Evolutionary conservation across 1,140 invertebrate species (phyloP).

Genomic region (Apis cerana): DNA sequence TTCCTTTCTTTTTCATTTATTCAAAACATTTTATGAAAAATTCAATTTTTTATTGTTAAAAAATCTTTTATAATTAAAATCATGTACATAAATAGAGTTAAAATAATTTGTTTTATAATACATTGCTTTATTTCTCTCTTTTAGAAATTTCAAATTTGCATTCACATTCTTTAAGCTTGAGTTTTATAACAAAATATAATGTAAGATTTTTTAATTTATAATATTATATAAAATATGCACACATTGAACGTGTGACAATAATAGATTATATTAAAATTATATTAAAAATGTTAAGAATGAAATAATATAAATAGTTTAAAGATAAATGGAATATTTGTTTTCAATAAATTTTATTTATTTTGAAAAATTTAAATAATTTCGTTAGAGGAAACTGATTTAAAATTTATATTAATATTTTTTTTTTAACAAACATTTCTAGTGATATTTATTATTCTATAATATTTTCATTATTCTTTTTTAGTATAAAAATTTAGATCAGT

Average conservation of each 20-base stretch:
- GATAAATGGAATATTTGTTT: neutral
- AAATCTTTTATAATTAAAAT: neutral
- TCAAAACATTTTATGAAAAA: neutral
- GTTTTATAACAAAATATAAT: neutral
- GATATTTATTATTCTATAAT: neutral
- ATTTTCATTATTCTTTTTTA: neutral
- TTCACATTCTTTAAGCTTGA: neutral
- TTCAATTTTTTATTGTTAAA: neutral
- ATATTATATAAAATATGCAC: neutral
- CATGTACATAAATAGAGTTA: neutral
- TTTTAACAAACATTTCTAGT: neutral
- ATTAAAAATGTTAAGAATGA: neutral
- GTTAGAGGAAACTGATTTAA: neutral
- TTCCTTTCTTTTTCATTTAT: neutral
- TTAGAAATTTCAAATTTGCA: neutral
- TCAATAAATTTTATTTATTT: slow-evolving; percentile 24
- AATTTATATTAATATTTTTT: neutral
- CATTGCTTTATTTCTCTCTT: neutral
- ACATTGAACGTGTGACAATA: neutral
- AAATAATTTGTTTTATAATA: neutral
- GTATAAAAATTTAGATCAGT: neutral
- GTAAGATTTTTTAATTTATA: neutral
- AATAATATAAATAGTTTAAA: neutral
- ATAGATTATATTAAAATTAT: neutral
- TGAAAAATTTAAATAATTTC: neutral